Base-by-base conservation (phyloP, 2,888 invertebrate species). In the Brachyptera risi region DNA sequence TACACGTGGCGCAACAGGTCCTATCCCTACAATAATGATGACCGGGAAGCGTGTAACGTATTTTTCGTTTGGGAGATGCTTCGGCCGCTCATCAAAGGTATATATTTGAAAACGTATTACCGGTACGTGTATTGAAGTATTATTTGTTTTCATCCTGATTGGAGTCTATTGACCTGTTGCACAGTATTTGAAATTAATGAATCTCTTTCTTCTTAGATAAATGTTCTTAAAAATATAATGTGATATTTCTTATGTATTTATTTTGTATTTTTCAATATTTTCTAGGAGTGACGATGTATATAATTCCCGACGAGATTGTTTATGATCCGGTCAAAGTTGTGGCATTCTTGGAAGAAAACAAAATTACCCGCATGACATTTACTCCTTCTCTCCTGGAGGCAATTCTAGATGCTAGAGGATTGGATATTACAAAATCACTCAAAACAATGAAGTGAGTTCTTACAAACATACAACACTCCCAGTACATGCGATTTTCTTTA, bases 61-160 rank as follows among this genome's bases (percentile, higher is more conserved):
- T 70, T 70, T 63, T 70, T 70, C 50, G 68, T 70, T 7, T 70
- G 70, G 70, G 70, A 70, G 65, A 69, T 69, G 68, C 51, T 70
- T 7, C 62, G 70, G 49, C 70, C 70, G 23, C 59, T 70, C 7
- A 51, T 68, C 11, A 67, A 67, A 66, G 70, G 70, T 68, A 57
- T 27, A 26, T 47, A 31, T n/a, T n/a, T n/a, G n/a, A n/a, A n/a
- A n/a, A n/a, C n/a, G n/a, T n/a, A n/a, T n/a, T n/a, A n/a, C n/a
- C n/a, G n/a, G n/a, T n/a, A n/a, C n/a, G n/a, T n/a, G n/a, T n/a
- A n/a, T n/a, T n/a, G n/a, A n/a, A n/a, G n/a, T n/a, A n/a, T n/a
- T n/a, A 15, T 40, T 21, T 11, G 27, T 21, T 19, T 15, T 4
- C 4, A 15, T 7, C 23, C 21, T 56, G n/a, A 9, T 56, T 17